A percentile compares a stretch with the other conserved stretches of the same genome.
phyloP scores from a whole-genome alignment of 2,113 vertebrate species.

The Cricetomys ansorgei region DNA sequence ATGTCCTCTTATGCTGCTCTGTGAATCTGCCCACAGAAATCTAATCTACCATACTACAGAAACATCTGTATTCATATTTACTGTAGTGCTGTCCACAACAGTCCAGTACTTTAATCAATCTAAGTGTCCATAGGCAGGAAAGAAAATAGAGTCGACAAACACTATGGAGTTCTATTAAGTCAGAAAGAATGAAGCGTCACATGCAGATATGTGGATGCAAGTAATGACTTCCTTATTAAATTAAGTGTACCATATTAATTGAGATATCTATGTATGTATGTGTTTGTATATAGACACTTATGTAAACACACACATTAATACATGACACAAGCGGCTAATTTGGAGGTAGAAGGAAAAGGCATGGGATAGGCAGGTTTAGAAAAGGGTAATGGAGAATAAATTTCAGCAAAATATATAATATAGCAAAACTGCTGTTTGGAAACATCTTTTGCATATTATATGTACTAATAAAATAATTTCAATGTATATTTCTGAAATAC shows the following conservation, averaged over 20 bases:
- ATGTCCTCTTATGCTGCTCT: background rate
- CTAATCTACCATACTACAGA: background rate
- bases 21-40: background rate
- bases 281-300: background rate
- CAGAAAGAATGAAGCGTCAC: background rate
- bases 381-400: background rate
- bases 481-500: background rate
- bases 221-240: background rate
- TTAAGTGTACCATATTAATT: background rate
- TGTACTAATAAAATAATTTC: background rate
- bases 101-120: background rate
- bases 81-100: background rate
- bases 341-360: background rate
- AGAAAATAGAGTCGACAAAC: background rate
- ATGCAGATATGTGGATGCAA: background rate
- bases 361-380: background rate
- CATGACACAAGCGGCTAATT: background rate
- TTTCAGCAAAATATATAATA: background rate
- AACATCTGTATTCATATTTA: background rate
- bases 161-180: background rate
- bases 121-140: background rate
- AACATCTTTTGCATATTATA: background rate
- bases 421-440: background rate
- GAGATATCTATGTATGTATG: background rate
- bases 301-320: background rate